Base-by-base conservation (phyloP, 2,797 vertebrate genomes). In the Sebastiscus tertius region DNA sequence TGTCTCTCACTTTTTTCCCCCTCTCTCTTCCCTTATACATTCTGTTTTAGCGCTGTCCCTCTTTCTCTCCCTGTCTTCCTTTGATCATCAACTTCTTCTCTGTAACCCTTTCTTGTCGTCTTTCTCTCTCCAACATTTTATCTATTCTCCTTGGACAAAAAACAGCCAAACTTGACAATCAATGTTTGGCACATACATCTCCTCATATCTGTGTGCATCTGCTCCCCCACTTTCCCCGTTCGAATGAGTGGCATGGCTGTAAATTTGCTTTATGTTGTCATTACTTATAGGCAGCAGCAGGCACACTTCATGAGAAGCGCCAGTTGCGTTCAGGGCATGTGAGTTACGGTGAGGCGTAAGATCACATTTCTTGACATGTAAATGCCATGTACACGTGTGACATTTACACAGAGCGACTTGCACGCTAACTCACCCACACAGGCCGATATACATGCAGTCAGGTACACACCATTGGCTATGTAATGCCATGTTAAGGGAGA, bases 211-310 rank as follows among this genome's bases (percentile, higher is more conserved):
- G 58, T 76, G 54, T 67, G n/a, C 68, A 59, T 52, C 54, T 52
- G 52, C 61, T 66, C 22, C 71, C 77, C 64, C 67, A 8, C 24
- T 7, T 72, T 71, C 67, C 55, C 83, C 39, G 68, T 86, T 79
- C 24, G 6, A 55, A 79, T 87, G 92, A 91, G 88, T 93, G 89
- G 82, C 88, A 81, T 49, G 75, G 83, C 80, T 39, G 79, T 95
- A 96, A 95, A 95, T 94, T 84, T 92, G 82, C 84, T 95, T 95
- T 95, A 95, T 93, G 95, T 92, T 94, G 92, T 93, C 94, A 95
- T 96, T 94, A 95, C 94, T 95, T 95, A 95, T 81, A 24, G 69
- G 66, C 78, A 91, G 80, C 86, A 80, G 86, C 74, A 81, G 82
- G 77, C 58, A 56, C 86, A 83, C 87, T 84, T 87, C 86, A 86